Conservation (phyloP, 2,888 invertebrate species). For the Drosophila histrio region DNA sequence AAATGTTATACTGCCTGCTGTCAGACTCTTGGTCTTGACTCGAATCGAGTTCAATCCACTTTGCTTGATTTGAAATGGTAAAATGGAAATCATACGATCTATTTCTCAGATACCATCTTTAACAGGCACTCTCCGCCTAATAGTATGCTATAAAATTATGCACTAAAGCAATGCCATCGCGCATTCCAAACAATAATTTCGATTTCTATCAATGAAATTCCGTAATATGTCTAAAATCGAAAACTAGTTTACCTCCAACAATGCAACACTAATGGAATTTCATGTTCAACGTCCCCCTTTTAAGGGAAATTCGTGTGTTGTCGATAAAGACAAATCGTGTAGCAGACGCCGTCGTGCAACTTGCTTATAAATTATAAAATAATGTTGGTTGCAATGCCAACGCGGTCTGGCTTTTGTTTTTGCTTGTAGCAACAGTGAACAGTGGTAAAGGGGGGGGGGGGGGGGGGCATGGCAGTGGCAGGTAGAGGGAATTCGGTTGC, state of each 20-base stretch:
- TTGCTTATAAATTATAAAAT: slow-evolving; percentile 79
- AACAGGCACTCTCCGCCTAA: slow-evolving; percentile 1
- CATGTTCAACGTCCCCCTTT: slow-evolving; percentile 16
- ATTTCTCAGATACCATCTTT: slow-evolving; percentile 19
- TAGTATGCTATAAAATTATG: slow-evolving; percentile 21
- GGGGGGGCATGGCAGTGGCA: slow-evolving; percentile 12
- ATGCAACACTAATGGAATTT: slow-evolving; percentile 66
- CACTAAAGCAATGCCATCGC: slow-evolving; percentile 10
- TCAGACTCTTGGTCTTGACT: background rate
- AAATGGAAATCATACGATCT: slow-evolving; percentile 2
- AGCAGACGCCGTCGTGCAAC: slow-evolving; percentile 54
- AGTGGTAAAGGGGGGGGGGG: background rate
- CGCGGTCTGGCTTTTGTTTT: slow-evolving; percentile 49
- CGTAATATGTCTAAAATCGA: slow-evolving; percentile 43
- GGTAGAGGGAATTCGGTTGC: background rate
- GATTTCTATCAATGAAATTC: slow-evolving; percentile 71
- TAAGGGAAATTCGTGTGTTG: slow-evolving; percentile 33
- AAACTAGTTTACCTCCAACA: slow-evolving; percentile 9
- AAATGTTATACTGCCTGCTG: background rate
- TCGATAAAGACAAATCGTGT: slow-evolving; percentile 74
- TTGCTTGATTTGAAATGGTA: background rate
- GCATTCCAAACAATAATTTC: slow-evolving; percentile 52
- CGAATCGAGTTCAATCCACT: slow-evolving; percentile 2
- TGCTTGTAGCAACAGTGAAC: background rate
- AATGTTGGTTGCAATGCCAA: slow-evolving; percentile 76